Conservation (phyloP, 2,797 vertebrate species). For the Rhinatrema bivittatum region DNA sequence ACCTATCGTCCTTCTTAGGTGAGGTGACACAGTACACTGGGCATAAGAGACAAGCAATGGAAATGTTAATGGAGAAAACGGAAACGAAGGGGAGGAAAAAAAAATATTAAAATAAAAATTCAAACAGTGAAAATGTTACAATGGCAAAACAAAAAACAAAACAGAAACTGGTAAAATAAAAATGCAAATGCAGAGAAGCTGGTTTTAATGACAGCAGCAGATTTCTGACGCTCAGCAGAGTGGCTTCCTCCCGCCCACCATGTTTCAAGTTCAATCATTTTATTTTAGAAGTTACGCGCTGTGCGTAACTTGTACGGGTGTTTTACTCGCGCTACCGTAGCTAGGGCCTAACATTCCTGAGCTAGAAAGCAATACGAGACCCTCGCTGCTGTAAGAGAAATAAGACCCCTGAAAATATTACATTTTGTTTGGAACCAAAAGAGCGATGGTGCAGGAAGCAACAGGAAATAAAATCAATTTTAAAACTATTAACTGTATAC, state of each 20-base stretch:
- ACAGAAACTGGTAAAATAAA: conserved; percentile 44
- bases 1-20: conserved; percentile 89
- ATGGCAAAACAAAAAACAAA: conserved; percentile 57
- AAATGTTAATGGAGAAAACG: conserved; percentile 55
- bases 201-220: conserved; percentile 48
- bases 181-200: conserved; percentile 52
- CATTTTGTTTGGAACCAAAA: too few species aligned
- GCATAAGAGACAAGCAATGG: conserved; percentile 55
- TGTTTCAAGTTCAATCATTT: too few species aligned
- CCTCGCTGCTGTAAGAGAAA: too few species aligned
- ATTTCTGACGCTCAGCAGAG: conserved; percentile 18
- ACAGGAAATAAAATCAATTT: too few species aligned
- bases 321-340: too few species aligned
- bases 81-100: conserved; percentile 48
- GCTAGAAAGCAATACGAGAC: too few species aligned
- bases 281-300: too few species aligned
- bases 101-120: conserved; percentile 36
- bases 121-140: conserved; percentile 68
- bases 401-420: too few species aligned
- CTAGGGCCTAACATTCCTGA: too few species aligned
- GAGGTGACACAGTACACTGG: conserved; percentile 98
- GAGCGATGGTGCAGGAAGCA: too few species aligned
- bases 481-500: too few species aligned
- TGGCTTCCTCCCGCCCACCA: background rate
- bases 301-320: too few species aligned